Evolutionary conservation across 1,140 invertebrate genomes (phyloP).

Genomic region (Formica exsecta): DNA sequence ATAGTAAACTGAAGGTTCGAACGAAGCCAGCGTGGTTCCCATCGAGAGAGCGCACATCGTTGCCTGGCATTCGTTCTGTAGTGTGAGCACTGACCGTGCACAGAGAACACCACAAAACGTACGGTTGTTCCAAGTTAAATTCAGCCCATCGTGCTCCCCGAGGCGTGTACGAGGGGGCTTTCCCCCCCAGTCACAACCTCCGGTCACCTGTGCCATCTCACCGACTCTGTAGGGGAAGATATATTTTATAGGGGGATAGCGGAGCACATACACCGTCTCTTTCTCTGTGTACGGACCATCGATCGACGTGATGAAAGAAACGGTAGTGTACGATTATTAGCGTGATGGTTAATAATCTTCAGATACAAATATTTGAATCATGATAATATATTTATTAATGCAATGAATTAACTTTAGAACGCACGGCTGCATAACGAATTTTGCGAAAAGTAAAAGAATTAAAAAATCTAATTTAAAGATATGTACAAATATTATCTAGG

Average conservation of each 20-base stretch:
- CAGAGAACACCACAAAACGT: conserved; percentile 76
- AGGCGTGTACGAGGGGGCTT: conserved; percentile 70
- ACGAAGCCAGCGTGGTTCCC: conserved; percentile 63
- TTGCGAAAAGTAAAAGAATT: not conserved
- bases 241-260: conserved; percentile 38
- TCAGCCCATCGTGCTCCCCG: conserved; percentile 76
- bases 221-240: conserved; percentile 40
- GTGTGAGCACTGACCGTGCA: conserved; percentile 74
- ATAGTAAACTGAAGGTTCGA: conserved; percentile 71
- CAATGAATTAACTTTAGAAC: not conserved
- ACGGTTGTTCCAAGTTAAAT: conserved; percentile 75
- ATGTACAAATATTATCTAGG: not conserved
- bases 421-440: not conserved
- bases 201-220: conserved; percentile 69
- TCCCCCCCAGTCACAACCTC: conserved; percentile 59
- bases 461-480: not conserved
- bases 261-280: not conserved
- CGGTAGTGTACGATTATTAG: conserved; percentile 33
- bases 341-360: conserved; percentile 1
- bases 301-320: conserved; percentile 27
- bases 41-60: conserved; percentile 63
- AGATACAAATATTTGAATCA: not conserved
- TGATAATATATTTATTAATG: not conserved
- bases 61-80: conserved; percentile 74
- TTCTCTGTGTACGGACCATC: not conserved